A percentile compares a stretch with the other conserved stretches of the same genome.
Evolutionary conservation across 2,113 vertebrate species (phyloP).

Genomic region (Pollimyrus isidori): DNA sequence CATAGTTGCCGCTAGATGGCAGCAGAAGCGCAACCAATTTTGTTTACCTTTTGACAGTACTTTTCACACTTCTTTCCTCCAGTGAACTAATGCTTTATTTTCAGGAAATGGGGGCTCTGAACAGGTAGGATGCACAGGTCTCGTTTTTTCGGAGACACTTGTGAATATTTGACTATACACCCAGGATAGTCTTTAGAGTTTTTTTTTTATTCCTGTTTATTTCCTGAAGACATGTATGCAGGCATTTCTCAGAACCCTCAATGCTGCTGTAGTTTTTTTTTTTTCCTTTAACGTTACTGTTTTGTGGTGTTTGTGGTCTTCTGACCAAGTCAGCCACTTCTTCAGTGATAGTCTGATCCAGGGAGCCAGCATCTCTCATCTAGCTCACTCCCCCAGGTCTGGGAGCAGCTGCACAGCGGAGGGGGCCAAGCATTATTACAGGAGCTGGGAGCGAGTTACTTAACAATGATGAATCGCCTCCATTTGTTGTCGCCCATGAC

Average conservation of each 20-base stretch:
- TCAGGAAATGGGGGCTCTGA: not conserved
- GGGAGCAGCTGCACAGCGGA: not conserved
- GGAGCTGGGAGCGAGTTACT: not conserved
- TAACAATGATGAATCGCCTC: not conserved
- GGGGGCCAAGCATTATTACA: not conserved
- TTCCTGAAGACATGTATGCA: not conserved
- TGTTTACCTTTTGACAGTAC: not conserved
- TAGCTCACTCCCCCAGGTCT: not conserved
- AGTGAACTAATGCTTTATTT: not conserved
- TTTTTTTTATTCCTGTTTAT: not conserved
- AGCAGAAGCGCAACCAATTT: constrained; percentile 6
- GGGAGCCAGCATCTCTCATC: not conserved
- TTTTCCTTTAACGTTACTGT: not conserved
- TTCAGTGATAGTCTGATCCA: not conserved
- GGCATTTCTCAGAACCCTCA: not conserved
- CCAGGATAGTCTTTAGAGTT: not conserved
- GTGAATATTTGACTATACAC: not conserved
- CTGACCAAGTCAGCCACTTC: not conserved
- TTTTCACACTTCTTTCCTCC: not conserved
- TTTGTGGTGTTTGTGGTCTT: not conserved
- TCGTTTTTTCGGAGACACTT: not conserved
- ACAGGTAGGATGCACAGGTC: constrained; percentile 1
- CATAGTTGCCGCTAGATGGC: not conserved
- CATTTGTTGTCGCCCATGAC: not conserved
- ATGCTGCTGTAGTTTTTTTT: not conserved